These are phyloP conservation scores for Thyatira batis DNA, from an alignment of 2,888 invertebrate species.

Conservation along the genomic window DNA sequence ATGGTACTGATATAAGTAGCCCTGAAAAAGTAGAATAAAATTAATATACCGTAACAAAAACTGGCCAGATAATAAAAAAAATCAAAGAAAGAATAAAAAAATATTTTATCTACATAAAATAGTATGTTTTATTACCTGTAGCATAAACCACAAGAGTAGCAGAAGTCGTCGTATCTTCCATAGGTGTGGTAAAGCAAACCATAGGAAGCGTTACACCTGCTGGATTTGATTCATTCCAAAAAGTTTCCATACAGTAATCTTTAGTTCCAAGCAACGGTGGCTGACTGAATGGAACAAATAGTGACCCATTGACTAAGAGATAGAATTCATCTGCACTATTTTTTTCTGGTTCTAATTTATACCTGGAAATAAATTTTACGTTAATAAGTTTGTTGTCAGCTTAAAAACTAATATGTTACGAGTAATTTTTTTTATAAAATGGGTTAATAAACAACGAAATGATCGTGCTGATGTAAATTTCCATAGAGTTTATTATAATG, in stretches of 20 bases:
- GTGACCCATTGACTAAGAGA: constrained; percentile 82
- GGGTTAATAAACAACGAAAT: too few relatives aligned
- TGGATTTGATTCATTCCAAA: constrained; percentile 69
- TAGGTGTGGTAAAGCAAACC: constrained; percentile 73
- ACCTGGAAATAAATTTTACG: constrained; percentile 60
- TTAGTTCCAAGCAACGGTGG: constrained; percentile 73
- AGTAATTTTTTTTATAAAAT: too few relatives aligned
- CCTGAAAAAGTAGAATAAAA: constrained; percentile 53
- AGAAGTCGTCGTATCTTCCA: constrained; percentile 61
- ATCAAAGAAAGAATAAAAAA: not conserved
- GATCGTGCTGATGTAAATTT: too few relatives aligned
- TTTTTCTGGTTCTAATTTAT: constrained; percentile 76
- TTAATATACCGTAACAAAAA: constrained; percentile 23
- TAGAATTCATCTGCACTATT: constrained; percentile 79
- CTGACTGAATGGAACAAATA: constrained; percentile 75
- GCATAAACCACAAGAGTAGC: constrained; percentile 66
- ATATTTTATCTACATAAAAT: not conserved
- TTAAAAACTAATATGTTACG: too few relatives aligned
- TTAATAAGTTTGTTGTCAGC: too few relatives aligned
- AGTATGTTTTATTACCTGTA: constrained; percentile 52
- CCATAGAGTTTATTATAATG: too few relatives aligned
- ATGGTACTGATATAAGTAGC: constrained; percentile 77
- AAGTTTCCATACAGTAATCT: constrained; percentile 84
- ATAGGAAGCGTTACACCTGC: constrained; percentile 77
- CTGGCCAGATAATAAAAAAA: constrained; percentile 7